Conservation (phyloP, 2,888 invertebrate genomes). For the Pseudanteris insignis region DNA sequence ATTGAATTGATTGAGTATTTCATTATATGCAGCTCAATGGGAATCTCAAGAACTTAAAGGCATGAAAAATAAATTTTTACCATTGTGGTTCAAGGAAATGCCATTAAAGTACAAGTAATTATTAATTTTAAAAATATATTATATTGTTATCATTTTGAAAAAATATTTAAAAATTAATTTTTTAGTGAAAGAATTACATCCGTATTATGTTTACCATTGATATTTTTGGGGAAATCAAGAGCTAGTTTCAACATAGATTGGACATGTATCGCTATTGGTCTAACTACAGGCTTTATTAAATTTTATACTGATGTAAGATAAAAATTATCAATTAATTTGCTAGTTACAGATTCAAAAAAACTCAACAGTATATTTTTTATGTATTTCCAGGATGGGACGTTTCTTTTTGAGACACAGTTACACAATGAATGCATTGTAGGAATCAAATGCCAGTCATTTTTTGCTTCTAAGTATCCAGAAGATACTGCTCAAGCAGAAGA, state of each 20-base stretch:
- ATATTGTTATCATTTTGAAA: not conserved
- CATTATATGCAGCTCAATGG: slow-evolving; percentile 72
- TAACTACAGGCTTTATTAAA: slow-evolving; percentile 82
- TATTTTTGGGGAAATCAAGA: slow-evolving; percentile 68
- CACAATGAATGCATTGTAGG: slow-evolving; percentile 82
- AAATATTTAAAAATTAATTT: not conserved
- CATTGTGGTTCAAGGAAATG: slow-evolving; percentile 71
- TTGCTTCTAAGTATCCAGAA: slow-evolving; percentile 65
- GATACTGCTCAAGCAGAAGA: slow-evolving; percentile 71
- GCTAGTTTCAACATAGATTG: slow-evolving; percentile 82
- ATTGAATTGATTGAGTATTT: too few species aligned
- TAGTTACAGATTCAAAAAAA: too few species aligned
- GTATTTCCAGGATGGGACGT: slow-evolving; percentile 74
- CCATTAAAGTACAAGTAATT: slow-evolving; percentile 65
- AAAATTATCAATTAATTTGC: not conserved
- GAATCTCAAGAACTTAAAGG: too few species aligned
- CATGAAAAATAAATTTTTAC: slow-evolving; percentile 70
- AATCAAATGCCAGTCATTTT: slow-evolving; percentile 81
- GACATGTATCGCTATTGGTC: slow-evolving; percentile 91
- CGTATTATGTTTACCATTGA: slow-evolving; percentile 68
- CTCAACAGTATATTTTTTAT: too few species aligned
- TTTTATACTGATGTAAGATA: slow-evolving; percentile 82
- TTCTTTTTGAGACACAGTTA: slow-evolving; percentile 83
- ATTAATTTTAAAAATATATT: not conserved
- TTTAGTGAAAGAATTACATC: slow-evolving; percentile 68